These are phyloP conservation scores for Pachyseris speciosa DNA, from an alignment of 64 coral and sea anemone species.

Conservation along the genomic window DNA sequence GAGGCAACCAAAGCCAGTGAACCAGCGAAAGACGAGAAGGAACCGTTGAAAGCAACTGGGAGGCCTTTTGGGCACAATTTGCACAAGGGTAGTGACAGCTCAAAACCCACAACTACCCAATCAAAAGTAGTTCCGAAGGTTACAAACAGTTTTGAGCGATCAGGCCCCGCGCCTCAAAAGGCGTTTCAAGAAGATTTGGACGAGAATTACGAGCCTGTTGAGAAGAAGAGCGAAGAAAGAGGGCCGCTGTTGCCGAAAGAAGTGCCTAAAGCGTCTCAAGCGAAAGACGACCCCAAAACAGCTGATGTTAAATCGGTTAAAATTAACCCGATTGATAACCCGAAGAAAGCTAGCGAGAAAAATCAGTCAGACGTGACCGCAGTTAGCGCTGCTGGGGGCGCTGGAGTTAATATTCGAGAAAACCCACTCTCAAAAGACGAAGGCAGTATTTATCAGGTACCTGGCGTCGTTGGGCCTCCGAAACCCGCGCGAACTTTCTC, in stretches of 20 bases:
- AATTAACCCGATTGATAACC: slow-evolving; percentile 29
- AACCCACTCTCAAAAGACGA: slow-evolving; percentile 85
- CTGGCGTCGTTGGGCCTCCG: slow-evolving; percentile 11
- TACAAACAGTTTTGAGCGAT: not conserved
- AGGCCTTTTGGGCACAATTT: slow-evolving; percentile 1
- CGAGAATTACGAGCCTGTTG: slow-evolving; percentile 28
- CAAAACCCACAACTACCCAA: not conserved
- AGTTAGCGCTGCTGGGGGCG: slow-evolving; percentile 15
- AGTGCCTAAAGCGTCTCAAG: not conserved
- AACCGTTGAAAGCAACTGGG: slow-evolving; percentile 2
- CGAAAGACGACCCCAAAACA: slow-evolving; percentile 6
- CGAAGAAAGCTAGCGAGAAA: slow-evolving; percentile 59
- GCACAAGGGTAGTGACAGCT: not conserved
- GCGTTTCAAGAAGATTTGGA: slow-evolving; percentile 7
- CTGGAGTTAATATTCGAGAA: slow-evolving; percentile 81
- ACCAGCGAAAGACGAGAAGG: slow-evolving; percentile 7
- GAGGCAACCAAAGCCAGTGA: slow-evolving; percentile 33
- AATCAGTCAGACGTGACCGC: slow-evolving; percentile 53
- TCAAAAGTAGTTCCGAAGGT: not conserved
- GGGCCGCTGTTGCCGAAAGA: not conserved
- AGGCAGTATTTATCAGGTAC: slow-evolving; percentile 56
- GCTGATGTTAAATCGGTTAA: not conserved
- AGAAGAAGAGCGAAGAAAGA: slow-evolving; percentile 16
- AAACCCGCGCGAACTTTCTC: slow-evolving; percentile 56
- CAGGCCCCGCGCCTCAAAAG: not conserved